A percentile compares a stretch with the other conserved stretches of the same genome.
These are phyloP conservation scores for Acronicta alni DNA, from an alignment of 2,888 invertebrate species.

Conservation along the genomic window DNA sequence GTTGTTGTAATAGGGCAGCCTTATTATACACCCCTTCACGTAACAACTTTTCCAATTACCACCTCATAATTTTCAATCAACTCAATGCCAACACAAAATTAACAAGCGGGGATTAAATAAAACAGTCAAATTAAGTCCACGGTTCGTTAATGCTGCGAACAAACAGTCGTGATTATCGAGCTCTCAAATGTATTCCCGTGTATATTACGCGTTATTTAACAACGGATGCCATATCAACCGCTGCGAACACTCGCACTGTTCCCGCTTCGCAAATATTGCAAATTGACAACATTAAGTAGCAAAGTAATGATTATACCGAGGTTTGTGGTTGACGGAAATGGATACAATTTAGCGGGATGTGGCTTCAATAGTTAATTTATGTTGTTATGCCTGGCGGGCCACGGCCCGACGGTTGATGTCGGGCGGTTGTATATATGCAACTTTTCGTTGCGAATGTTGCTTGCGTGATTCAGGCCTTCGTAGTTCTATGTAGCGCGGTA, in stretches of 20 bases:
- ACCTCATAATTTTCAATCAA: background rate
- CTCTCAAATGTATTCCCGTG: conserved; percentile 4
- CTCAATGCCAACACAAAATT: background rate
- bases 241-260: conserved; percentile 21
- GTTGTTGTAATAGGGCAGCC: background rate
- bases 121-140: conserved; percentile 26
- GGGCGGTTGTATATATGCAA: too few species aligned
- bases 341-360: background rate
- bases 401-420: too few species aligned
- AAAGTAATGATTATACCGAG: conserved; percentile 29
- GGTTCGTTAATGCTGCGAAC: conserved; percentile 21
- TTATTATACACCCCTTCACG: background rate
- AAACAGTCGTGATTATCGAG: conserved; percentile 31
- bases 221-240: conserved; percentile 8
- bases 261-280: conserved; percentile 39
- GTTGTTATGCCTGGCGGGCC: too few species aligned
- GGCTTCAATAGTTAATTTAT: background rate
- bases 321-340: conserved; percentile 14
- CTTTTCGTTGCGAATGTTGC: too few species aligned
- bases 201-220: conserved; percentile 11
- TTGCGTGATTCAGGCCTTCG: too few species aligned
- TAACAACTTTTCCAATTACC: background rate
- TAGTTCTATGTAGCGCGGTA: too few species aligned
- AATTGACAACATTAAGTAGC: conserved; percentile 49
- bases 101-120: conserved; percentile 9